Evolutionary conservation across 2,797 vertebrate species (phyloP).

Genomic region (Acrocephalus scirpaceus): DNA sequence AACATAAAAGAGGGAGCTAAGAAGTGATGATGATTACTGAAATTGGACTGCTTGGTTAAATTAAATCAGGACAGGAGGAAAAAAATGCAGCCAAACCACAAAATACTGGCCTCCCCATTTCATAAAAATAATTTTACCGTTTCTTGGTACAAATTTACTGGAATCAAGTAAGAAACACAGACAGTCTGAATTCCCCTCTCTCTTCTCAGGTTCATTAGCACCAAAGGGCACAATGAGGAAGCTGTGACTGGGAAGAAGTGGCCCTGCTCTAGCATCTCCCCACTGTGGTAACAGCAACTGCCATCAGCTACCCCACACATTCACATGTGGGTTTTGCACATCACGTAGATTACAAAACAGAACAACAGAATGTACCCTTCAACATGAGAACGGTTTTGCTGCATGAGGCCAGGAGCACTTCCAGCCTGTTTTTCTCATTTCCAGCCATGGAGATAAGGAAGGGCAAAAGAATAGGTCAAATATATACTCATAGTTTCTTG

Average conservation of each 20-base stretch:
- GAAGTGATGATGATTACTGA: not conserved
- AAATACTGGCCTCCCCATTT: not conserved
- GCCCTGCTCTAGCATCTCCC: not conserved
- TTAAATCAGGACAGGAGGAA: not conserved
- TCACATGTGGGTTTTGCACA: not conserved
- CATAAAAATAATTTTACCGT: not conserved
- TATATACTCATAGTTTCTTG: not conserved
- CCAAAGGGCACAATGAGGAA: not conserved
- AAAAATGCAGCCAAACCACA: not conserved
- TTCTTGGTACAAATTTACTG: constrained; percentile 7
- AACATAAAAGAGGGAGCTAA: not conserved
- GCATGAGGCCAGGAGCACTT: not conserved
- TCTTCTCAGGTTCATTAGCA: not conserved
- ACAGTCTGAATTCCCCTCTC: not conserved
- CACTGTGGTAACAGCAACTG: not conserved
- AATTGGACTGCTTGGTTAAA: not conserved
- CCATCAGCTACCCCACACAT: not conserved
- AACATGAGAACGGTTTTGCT: not conserved
- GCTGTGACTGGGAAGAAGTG: not conserved
- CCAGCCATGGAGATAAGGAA: not conserved
- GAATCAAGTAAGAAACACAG: not conserved
- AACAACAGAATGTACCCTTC: not conserved
- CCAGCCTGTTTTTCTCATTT: not conserved
- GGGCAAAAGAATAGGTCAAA: not conserved
- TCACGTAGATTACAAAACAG: not conserved